Base-by-base conservation (phyloP, 2,113 vertebrate genomes). In the Hypomesus transpacificus region DNA sequence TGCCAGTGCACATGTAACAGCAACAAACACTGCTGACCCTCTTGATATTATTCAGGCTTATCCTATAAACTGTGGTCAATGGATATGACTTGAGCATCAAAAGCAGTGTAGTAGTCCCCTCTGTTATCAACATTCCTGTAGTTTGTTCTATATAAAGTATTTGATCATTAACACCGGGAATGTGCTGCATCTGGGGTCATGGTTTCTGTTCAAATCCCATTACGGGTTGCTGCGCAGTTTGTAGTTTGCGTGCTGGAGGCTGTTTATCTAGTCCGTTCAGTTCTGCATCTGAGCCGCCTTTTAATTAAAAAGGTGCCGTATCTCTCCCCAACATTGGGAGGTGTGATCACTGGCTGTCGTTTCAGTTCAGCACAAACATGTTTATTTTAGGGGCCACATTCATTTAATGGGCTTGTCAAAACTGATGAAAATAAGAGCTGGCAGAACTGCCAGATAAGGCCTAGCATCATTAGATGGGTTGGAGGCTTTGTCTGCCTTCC, bases 361-460 rank as follows among this genome's bases (percentile, higher is more conserved):
- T 83, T 85, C 76, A 75, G 82, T 80, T 86, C 83, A 86, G 69
- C 77, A 87, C 86, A 87, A 89, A 89, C 88, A 86, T 85, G 82
- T 87, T 90, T 88, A 89, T 89, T 89, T 90, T 88, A 61, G 84
- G 84, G 84, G 75, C 80, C 77, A 74, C 81, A 84, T 81, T 84
- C 83, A 77, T 88, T 88, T 91, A 90, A 91, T 89, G 85, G 86
- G 75, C 82, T 84, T 90, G 90, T 91, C 91, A 89, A 84, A 85
- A 83, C 85, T 87, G 90, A 88, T 85, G 87, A 83, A 90, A 90
- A 90, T 84, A 80, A 87, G 84, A 86, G 82, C 70, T 77, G 85
- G 81, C 89, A 84, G 76, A 79, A 81, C 80, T 82, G 51, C 76
- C 85, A 71, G 89, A 90, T 88, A 84, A 86, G 80, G 80, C 77